Conservation (phyloP, 2,888 invertebrate species). For the Plutella xylostella region DNA sequence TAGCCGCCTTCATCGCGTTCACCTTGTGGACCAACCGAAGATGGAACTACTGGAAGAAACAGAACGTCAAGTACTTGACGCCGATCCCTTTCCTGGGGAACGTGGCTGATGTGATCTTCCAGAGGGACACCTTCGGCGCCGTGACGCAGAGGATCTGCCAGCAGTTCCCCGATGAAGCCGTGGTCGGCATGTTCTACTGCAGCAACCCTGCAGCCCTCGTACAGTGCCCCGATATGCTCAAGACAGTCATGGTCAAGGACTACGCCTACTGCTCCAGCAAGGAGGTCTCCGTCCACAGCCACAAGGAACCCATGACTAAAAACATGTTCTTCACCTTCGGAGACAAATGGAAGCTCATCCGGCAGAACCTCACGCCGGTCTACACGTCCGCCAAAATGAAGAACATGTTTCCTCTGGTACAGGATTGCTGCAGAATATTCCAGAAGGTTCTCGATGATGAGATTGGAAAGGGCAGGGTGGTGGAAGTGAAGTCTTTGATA, state of each 20-base stretch:
- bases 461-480: neutral
- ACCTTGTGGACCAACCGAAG: too few species aligned
- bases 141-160: conserved; percentile 16
- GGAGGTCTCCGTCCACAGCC: conserved; percentile 16
- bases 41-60: conserved; percentile 18
- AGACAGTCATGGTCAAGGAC: conserved; percentile 20
- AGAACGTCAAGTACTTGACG: conserved; percentile 17
- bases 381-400: conserved; percentile 20
- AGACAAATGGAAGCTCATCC: conserved; percentile 20
- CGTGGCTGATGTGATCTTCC: conserved; percentile 15
- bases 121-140: conserved; percentile 14
- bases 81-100: conserved; percentile 19
- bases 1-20: too few species aligned
- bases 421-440: conserved; percentile 17
- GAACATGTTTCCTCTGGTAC: conserved; percentile 24
- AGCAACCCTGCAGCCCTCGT: conserved; percentile 21
- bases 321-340: conserved; percentile 16
- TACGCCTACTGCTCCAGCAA: conserved; percentile 22
- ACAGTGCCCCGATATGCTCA: conserved; percentile 20
- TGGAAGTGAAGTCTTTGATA: conserved; percentile 1
- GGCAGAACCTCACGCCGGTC: conserved; percentile 21
- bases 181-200: conserved; percentile 21
- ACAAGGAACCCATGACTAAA: conserved; percentile 11
- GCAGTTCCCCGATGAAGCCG: conserved; percentile 18
- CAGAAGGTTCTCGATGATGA: conserved; percentile 14